phyloP scores from a whole-genome alignment of 2,113 vertebrate genomes.

The Malurus alboscapulatus region DNA sequence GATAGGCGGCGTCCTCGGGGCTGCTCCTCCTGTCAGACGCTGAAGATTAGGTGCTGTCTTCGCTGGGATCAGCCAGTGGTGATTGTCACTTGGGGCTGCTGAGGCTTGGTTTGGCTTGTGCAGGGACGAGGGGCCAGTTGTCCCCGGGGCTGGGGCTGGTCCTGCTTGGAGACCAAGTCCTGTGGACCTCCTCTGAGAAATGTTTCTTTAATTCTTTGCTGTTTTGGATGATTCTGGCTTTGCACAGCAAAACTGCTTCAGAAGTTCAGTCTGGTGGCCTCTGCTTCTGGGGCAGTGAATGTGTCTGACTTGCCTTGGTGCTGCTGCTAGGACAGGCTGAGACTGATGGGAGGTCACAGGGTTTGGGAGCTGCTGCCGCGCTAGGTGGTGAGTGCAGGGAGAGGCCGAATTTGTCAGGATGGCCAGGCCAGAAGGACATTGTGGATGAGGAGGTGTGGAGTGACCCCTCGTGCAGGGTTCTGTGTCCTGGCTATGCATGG shows the following conservation, averaged over 20 bases:
- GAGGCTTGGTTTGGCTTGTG: background rate
- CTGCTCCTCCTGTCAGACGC: background rate
- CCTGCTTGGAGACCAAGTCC: background rate
- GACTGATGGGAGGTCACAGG: background rate
- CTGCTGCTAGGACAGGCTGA: background rate
- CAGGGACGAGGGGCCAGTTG: background rate
- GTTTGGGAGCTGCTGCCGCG: background rate
- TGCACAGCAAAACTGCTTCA: background rate
- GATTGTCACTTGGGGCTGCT: background rate
- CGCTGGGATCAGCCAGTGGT: background rate
- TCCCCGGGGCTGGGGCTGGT: background rate
- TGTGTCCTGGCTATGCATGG: accelerated
- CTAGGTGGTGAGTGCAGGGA: background rate
- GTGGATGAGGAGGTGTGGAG: background rate
- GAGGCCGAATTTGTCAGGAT: accelerated
- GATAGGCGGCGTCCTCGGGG: background rate
- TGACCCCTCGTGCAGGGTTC: background rate
- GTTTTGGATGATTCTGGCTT: background rate
- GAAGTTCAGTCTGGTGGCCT: background rate
- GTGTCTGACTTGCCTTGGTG: background rate
- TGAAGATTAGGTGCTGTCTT: background rate
- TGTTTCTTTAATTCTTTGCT: background rate
- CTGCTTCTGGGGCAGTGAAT: background rate
- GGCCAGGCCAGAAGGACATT: accelerated
- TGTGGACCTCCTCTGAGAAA: background rate